A percentile compares a stretch with the other conserved stretches of the same genome.
These are phyloP conservation scores for Eubucco bourcierii DNA, from an alignment of 2,113 vertebrate genomes.

Conservation along the genomic window DNA sequence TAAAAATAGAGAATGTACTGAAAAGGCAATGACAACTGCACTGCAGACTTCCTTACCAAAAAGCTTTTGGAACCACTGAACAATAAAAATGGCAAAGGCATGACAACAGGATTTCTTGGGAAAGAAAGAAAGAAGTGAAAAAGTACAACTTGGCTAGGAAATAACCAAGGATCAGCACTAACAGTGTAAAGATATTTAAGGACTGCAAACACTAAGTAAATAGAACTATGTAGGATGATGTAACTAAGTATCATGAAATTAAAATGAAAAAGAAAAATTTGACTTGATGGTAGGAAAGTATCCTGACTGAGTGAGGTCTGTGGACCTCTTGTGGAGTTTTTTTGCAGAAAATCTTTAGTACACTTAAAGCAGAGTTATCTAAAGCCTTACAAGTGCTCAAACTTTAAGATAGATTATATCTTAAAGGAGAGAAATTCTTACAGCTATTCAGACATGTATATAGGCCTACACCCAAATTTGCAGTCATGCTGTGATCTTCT, in stretches of 20 bases:
- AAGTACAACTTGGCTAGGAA: not conserved
- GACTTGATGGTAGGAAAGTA: not conserved
- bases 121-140: not conserved
- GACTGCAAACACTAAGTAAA: not conserved
- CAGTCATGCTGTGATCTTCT: not conserved
- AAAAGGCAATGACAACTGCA: not conserved
- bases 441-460: not conserved
- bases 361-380: not conserved
- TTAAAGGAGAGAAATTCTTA: not conserved
- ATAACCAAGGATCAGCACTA: not conserved
- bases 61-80: not conserved
- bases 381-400: not conserved
- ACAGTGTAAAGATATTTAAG: not conserved
- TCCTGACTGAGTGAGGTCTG: not conserved
- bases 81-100: not conserved
- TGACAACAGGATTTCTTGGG: not conserved
- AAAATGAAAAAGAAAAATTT: not conserved
- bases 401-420: not conserved
- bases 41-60: not conserved
- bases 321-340: not conserved
- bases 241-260: conserved; percentile 3
- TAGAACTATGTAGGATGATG: not conserved
- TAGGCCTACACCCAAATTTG: not conserved
- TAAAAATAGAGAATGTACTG: not conserved
- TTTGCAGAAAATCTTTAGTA: not conserved